Percentiles rank a stretch among this genome's conserved stretches.
phyloP scores from a whole-genome alignment of 2,113 vertebrate species.

The Plecotus auritus region DNA sequence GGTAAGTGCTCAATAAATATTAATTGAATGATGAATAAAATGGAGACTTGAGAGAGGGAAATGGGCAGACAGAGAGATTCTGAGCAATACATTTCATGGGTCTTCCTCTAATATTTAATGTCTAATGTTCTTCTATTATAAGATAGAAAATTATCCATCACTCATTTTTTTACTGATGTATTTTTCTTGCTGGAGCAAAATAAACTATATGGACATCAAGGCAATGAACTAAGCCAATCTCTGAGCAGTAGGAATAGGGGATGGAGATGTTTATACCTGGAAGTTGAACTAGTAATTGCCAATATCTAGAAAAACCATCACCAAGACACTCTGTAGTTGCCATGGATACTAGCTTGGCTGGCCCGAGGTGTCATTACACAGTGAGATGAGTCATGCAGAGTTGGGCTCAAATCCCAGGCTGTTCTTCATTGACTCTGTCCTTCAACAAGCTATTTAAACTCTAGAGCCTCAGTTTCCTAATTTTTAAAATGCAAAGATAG shows the following conservation, averaged over 20 bases:
- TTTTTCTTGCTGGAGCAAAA: background rate
- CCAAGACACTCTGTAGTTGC: conserved; percentile 17
- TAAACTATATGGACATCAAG: background rate
- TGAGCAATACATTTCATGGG: background rate
- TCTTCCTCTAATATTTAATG: conserved; percentile 4
- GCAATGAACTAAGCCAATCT: background rate
- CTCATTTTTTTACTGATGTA: background rate
- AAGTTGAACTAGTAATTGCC: background rate
- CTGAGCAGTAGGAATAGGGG: background rate
- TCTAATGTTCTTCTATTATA: background rate
- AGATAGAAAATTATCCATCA: background rate
- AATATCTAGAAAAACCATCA: background rate
- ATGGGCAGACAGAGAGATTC: background rate
- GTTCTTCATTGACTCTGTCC: background rate
- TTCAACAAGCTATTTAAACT: background rate
- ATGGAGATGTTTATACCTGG: background rate
- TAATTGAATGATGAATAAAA: background rate
- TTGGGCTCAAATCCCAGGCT: conserved; percentile 24
- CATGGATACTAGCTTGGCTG: conserved; percentile 47
- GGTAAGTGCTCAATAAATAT: background rate
- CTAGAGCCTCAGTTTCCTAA: background rate
- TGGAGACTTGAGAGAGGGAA: background rate
- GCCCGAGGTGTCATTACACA: conserved; percentile 22
- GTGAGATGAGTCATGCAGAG: conserved; percentile 3
- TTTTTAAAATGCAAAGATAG: background rate